Percentiles rank a stretch among this genome's conserved stretches.
These are phyloP conservation scores for Gymnopithys bicolor DNA, from an alignment of 2,797 vertebrate genomes.

Conservation along the genomic window DNA sequence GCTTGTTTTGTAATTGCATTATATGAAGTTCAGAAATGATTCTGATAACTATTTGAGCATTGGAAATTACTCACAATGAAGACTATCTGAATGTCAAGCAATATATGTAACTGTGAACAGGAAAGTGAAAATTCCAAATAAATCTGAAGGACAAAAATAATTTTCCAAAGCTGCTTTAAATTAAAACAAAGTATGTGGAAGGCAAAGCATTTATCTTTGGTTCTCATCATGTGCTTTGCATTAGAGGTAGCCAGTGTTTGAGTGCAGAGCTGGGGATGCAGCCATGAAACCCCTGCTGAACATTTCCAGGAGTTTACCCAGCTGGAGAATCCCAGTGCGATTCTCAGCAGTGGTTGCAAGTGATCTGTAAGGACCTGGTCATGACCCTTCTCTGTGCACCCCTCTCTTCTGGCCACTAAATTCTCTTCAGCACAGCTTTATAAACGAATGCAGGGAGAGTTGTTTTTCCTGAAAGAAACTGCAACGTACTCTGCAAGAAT, in stretches of 20 bases:
- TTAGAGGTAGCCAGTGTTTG: neutral
- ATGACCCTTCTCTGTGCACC: neutral
- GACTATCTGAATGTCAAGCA: neutral
- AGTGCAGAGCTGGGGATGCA: neutral
- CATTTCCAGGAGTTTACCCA: neutral
- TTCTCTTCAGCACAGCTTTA: neutral
- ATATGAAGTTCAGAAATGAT: neutral
- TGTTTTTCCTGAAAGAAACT: neutral
- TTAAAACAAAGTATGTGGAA: neutral
- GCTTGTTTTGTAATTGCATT: neutral
- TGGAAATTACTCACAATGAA: neutral
- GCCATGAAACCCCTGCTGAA: neutral
- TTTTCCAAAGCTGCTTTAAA: neutral
- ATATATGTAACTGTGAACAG: neutral
- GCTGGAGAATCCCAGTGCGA: neutral
- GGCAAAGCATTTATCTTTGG: neutral
- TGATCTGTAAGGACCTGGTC: neutral
- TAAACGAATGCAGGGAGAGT: fast-evolving
- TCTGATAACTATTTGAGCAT: neutral
- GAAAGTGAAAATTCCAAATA: neutral
- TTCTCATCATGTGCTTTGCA: neutral
- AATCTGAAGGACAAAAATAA: neutral
- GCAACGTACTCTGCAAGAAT: neutral
- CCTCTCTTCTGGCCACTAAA: neutral
- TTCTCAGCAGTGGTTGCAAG: neutral